phyloP scores from a whole-genome alignment of 2,888 invertebrate genomes.

The Iselma pallidipennis region DNA sequence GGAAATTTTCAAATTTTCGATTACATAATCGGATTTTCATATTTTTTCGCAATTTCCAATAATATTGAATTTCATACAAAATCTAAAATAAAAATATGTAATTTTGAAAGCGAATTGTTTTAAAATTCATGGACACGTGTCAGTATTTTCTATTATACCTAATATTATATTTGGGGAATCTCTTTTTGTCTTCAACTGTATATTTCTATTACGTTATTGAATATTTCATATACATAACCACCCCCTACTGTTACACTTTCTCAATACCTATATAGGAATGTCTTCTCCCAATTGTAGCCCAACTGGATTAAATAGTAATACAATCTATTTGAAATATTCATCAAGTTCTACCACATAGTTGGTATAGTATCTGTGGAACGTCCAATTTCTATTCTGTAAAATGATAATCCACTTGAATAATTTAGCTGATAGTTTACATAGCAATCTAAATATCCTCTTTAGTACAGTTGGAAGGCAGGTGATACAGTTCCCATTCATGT shows the following conservation, averaged over 20 bases:
- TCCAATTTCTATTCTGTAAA: not conserved
- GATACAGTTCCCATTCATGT: not conserved
- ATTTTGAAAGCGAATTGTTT: no score
- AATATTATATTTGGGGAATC: not conserved
- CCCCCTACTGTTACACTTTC: not conserved
- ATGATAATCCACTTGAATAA: not conserved
- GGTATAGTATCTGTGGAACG: not conserved
- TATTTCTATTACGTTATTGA: not conserved
- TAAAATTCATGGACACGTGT: no score
- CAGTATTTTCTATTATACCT: no score
- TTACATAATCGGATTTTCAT: not conserved
- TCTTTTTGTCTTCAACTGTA: not conserved
- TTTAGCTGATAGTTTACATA: not conserved
- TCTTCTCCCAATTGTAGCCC: not conserved
- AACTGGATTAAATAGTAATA: not conserved
- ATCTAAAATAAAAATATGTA: no score
- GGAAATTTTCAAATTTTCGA: not conserved
- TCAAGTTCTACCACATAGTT: not conserved
- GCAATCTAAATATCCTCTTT: not conserved
- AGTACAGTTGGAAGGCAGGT: not conserved
- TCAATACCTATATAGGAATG: not conserved
- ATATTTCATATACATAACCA: not conserved
- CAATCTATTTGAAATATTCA: not conserved
- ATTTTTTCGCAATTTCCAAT: no score
- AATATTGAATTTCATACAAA: no score